Evolutionary conservation across 2,113 vertebrate genomes (phyloP).

Genomic region (Tautogolabrus adspersus): DNA sequence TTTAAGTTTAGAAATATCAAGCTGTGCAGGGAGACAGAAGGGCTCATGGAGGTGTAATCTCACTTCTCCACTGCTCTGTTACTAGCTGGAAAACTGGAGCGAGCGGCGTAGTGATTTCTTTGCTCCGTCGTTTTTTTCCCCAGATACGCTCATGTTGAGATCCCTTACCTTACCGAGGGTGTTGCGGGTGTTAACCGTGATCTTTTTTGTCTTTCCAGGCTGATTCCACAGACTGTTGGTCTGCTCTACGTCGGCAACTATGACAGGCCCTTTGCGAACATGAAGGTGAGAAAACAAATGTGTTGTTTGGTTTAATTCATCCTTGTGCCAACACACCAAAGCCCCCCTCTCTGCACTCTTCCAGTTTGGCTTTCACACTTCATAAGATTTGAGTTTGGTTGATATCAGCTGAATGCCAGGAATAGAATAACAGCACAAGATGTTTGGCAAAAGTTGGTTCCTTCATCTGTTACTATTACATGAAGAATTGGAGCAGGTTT

Average conservation of each 20-base stretch:
- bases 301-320: conserved; percentile 48
- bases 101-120: conserved; percentile 36
- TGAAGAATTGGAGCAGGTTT: too few relatives aligned
- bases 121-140: conserved; percentile 14
- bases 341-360: background rate
- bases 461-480: too few relatives aligned
- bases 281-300: conserved; percentile 90
- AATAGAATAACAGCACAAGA: background rate
- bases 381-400: background rate
- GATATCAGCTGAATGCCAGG: background rate
- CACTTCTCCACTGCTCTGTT: conserved; percentile 69
- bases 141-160: conserved; percentile 14
- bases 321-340: conserved; percentile 9
- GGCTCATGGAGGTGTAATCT: conserved; percentile 70
- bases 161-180: background rate
- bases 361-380: conserved; percentile 1
- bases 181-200: conserved; percentile 51
- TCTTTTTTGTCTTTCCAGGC: conserved; percentile 85
- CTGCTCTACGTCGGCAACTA: conserved; percentile 96
- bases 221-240: conserved; percentile 93
- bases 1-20: conserved; percentile 26
- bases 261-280: conserved; percentile 95
- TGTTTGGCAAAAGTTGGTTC: too few relatives aligned
- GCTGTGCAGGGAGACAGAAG: conserved; percentile 59
- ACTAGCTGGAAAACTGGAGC: conserved; percentile 67